phyloP scores from a whole-genome alignment of 2,797 vertebrate genomes.

The Oreochromis grahami region DNA sequence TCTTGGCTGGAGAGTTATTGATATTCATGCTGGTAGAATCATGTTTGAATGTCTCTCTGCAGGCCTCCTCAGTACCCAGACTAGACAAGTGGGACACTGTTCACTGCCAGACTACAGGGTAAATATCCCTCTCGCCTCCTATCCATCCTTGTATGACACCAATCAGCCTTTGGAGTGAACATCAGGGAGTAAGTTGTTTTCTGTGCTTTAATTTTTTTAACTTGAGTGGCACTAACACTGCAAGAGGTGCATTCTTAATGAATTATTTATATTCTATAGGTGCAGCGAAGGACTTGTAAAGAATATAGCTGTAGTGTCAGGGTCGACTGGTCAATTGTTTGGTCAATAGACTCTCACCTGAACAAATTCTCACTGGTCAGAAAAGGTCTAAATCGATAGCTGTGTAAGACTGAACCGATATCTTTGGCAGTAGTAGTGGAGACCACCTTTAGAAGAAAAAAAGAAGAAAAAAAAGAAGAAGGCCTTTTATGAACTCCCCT shows the following conservation, averaged over 20 bases:
- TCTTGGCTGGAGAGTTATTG: slow-evolving; percentile 28
- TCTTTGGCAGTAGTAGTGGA: neutral
- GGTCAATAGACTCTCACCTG: neutral
- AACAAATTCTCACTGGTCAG: neutral
- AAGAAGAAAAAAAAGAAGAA: rapidly evolving
- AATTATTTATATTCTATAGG: neutral
- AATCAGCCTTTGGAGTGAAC: neutral
- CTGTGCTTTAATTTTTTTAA: neutral
- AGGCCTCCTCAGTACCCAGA: slow-evolving; percentile 13
- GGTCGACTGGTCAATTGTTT: neutral
- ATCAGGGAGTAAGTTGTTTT: neutral
- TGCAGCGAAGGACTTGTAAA: neutral
- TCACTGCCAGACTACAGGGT: slow-evolving; percentile 3
- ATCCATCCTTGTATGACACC: neutral
- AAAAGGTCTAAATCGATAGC: neutral
- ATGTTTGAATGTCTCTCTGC: slow-evolving; percentile 33
- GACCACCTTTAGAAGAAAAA: neutral
- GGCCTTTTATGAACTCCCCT: neutral
- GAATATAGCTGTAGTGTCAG: neutral
- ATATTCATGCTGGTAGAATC: slow-evolving; percentile 36
- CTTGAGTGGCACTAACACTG: neutral
- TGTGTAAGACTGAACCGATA: neutral
- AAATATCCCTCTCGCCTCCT: neutral
- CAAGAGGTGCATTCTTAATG: neutral
- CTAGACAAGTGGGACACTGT: neutral